Conservation (phyloP, 2,888 invertebrate species). For the Acrobasis suavella region DNA sequence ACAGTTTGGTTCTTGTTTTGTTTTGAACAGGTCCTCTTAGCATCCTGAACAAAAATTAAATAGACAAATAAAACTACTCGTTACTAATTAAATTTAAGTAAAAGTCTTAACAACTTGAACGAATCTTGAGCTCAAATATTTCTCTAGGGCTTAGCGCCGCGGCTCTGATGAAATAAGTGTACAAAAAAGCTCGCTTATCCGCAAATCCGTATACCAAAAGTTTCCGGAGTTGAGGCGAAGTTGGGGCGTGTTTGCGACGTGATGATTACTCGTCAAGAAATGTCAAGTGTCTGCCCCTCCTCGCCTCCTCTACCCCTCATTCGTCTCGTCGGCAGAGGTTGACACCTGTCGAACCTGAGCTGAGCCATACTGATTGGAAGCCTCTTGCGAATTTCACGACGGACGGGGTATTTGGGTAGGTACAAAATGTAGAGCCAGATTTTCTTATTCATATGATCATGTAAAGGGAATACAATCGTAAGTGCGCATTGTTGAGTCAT, state of each 20-base stretch:
- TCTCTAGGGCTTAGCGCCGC: constrained; percentile 37
- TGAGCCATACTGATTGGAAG: constrained; percentile 55
- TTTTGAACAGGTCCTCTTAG: background rate
- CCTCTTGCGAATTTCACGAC: constrained; percentile 33
- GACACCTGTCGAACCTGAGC: constrained; percentile 65
- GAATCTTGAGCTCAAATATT: constrained; percentile 34
- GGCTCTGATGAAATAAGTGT: constrained; percentile 40
- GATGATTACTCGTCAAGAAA: constrained; percentile 66
- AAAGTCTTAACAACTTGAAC: constrained; percentile 19
- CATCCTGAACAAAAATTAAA: background rate
- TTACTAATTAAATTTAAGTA: constrained; percentile 17
- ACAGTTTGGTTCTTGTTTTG: background rate
- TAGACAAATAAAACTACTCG: constrained; percentile 1
- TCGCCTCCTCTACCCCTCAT: constrained; percentile 32
- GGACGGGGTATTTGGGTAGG: background rate
- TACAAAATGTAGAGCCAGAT: constrained; percentile 1
- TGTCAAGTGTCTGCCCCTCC: constrained; percentile 40
- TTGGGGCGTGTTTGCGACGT: constrained; percentile 57
- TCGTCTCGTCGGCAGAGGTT: constrained; percentile 40
- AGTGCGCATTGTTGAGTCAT: background rate
- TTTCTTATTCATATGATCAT: background rate
- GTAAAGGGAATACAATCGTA: background rate
- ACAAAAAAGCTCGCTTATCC: constrained; percentile 39
- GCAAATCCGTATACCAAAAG: constrained; percentile 44
- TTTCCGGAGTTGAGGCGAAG: constrained; percentile 42